phyloP scores from a whole-genome alignment of 2,797 vertebrate genomes.

The Peromyscus aztecus region DNA sequence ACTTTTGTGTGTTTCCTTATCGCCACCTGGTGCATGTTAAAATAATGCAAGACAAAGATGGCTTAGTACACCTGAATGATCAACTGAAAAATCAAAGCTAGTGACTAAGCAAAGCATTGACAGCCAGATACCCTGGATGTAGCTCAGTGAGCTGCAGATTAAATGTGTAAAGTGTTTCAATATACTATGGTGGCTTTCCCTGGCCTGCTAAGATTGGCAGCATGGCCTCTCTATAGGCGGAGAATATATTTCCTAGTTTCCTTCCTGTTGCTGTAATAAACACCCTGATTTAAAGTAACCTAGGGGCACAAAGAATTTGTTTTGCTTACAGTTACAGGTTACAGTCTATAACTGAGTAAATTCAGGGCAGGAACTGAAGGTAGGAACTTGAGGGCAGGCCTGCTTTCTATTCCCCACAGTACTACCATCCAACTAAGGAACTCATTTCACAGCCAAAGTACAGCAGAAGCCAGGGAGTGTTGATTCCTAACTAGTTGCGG shows the following conservation, averaged over 20 bases:
- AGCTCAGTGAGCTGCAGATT: background rate
- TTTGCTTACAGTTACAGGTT: background rate
- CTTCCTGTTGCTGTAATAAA: background rate
- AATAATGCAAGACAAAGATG: constrained; percentile 60
- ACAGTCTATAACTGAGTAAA: background rate
- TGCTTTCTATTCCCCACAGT: background rate
- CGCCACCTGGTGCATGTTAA: constrained; percentile 73
- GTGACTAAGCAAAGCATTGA: background rate
- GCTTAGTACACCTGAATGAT: background rate
- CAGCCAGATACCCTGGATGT: background rate
- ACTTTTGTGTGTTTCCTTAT: constrained; percentile 66
- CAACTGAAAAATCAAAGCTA: background rate
- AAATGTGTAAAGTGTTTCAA: background rate
- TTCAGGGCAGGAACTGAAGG: background rate
- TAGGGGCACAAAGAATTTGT: background rate
- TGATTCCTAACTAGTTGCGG: background rate
- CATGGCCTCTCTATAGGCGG: background rate
- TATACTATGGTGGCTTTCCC: background rate
- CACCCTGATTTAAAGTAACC: background rate
- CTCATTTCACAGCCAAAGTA: background rate
- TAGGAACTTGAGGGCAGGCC: background rate
- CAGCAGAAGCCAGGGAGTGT: background rate
- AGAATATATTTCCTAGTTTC: background rate
- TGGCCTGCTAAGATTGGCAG: background rate
- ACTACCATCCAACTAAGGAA: background rate